Evolutionary conservation across 64 coral and sea anemone genomes (phyloP), one percentile per base, ranked within the genome.

Genomic region (Porites australiensis): DNA sequence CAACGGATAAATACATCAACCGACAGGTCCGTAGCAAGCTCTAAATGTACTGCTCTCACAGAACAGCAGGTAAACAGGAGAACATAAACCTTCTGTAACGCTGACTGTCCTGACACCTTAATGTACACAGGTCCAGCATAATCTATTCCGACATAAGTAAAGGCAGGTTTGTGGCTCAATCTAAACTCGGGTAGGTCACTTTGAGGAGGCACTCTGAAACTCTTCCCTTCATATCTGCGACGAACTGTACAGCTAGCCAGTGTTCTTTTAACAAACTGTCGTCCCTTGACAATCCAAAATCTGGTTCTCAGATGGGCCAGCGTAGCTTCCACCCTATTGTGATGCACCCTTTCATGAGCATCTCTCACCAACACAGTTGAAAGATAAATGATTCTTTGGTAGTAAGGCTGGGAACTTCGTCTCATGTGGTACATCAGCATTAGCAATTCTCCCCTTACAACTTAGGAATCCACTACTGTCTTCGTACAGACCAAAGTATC

Each of bases 211-310:
- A 46, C 22, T 27, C 20, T 71, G 84, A 67, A 94, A 7, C 66
- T 50, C 21, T 48, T 16, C 14, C 93, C 93, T 62, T 78, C 52
- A 8, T 68, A 70, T 81, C 72, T 90, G 61, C 70, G 21, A 47
- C 88, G 91, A 23, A 52, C 77, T 60, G 86, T 89, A 85, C 93
- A 80, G 18, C 70, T 69, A 77, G 37, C 22, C 20, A 86, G 18
- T 49, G 75, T 63, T 61, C 87, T 93, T 72, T 86, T 79, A 13
- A 93, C 82, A 44, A 69, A 53, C 19, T 93, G 91, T 64, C 91
- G 60, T 20, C 82, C 91, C 16, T 19, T 86, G 15, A 83, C 58
- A 67, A 50, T 53, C 87, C 57, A 89, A 70, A 62, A 89, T 53
- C 58, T 89, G 27, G 27, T 37, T 37, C 27, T 37, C 27, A 37